A percentile compares a stretch with the other conserved stretches of the same genome.
Evolutionary conservation across 2,888 invertebrate species (phyloP).

Genomic region (Biston stratarius): DNA sequence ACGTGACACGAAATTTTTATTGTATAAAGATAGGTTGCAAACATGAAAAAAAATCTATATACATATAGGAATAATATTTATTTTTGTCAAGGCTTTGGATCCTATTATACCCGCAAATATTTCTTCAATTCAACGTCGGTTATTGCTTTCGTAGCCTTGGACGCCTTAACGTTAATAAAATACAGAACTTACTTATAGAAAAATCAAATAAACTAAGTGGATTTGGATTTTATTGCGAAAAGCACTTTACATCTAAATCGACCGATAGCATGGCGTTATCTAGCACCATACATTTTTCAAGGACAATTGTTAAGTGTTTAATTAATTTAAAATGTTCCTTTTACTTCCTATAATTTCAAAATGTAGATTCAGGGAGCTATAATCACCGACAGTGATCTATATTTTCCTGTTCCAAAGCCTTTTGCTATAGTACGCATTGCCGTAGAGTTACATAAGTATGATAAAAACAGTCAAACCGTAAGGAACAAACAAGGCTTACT

Average conservation of each 20-base stretch:
- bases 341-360: neutral
- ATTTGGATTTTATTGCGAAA: constrained; percentile 53
- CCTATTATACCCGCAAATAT: constrained; percentile 15
- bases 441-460: constrained; percentile 75
- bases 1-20: no score
- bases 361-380: no score
- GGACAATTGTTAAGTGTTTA: neutral
- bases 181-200: constrained; percentile 36
- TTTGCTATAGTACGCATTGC: constrained; percentile 70
- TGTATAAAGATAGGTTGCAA: no score
- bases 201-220: constrained; percentile 48
- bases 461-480: constrained; percentile 42
- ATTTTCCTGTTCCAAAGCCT: neutral
- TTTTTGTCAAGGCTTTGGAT: constrained; percentile 7
- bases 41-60: neutral
- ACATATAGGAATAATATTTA: neutral
- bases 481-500: constrained; percentile 40
- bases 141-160: constrained; percentile 40
- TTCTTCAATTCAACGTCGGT: constrained; percentile 27
- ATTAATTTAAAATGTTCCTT: neutral
- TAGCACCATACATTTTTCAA: constrained; percentile 9
- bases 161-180: constrained; percentile 46
- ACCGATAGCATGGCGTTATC: constrained; percentile 25
- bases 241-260: constrained; percentile 53
- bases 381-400: neutral